Percentiles rank a stretch among this genome's conserved stretches.
Conservation (phyloP, 2,888 invertebrate species). For the Drosophila macrospina region DNA sequence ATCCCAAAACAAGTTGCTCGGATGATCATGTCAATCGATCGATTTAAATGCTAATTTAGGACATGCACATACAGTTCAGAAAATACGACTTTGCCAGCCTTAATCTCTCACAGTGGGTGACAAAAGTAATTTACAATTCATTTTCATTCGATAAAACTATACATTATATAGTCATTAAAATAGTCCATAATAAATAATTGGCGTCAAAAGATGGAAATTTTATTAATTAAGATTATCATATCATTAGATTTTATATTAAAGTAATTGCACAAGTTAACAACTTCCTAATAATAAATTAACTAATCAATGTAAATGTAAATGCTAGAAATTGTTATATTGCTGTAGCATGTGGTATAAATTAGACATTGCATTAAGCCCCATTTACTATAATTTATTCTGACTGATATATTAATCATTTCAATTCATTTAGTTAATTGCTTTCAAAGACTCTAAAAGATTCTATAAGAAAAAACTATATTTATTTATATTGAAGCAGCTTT, state of each 20-base stretch:
- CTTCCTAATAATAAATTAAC: not conserved
- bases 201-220: not conserved
- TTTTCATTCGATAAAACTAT: too few species aligned
- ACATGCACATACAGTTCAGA: conserved; percentile 11
- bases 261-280: not conserved
- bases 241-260: not conserved
- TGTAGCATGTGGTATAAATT: not conserved
- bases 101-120: conserved; percentile 6
- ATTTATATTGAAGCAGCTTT: too few species aligned
- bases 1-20: conserved; percentile 4
- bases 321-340: not conserved
- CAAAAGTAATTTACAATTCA: conserved; percentile 6
- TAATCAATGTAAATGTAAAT: not conserved
- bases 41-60: conserved; percentile 46
- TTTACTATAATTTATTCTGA: not conserved
- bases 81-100: conserved; percentile 16
- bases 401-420: not conserved
- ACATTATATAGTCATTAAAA: not conserved
- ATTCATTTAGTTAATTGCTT: not conserved
- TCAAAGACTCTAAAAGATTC: not conserved
- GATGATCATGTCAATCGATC: conserved; percentile 38
- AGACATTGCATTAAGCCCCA: not conserved
- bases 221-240: not conserved
- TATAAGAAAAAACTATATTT: too few species aligned
- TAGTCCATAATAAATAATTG: not conserved